Base-by-base conservation (phyloP, 2,113 vertebrate species). In the Scomber scombrus region DNA sequence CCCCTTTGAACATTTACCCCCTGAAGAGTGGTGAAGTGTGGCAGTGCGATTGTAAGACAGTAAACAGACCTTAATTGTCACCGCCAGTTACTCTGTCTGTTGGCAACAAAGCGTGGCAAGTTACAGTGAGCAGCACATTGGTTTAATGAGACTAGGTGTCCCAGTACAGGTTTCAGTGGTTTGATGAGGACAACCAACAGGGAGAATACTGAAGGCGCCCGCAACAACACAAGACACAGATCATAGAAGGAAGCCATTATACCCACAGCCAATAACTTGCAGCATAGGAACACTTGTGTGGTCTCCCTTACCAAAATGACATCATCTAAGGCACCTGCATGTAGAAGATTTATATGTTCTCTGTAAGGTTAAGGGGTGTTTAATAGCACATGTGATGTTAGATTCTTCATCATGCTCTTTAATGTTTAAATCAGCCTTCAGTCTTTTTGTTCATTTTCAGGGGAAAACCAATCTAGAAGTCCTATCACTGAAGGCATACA, bases 51-150 rank as follows among this genome's bases (percentile, higher is more conserved):
- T 21, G 65, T 66, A 62, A 91, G 83, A 88, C 86, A 74, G 71
- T 84, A 83, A 90, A 80, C 78, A 81, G 85, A 66, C 61, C 58
- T 69, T 90, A 93, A 93, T 90, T 89, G 84, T 93, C 88, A 78
- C 81, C 14, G 63, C 90, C 91, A 92, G 90, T 93, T 92, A 93
- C 78, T 84, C 76, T 45, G 64, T 78, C 84, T 68, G 68, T 83
- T 62, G 80, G 75, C 80, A 75, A 72, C 81, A 79, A 64, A 88
- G 84, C 65, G 40, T 89, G 80, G 85, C 80, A 56, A 74, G 84
- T 87, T 55, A 79, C 84, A 86, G 81, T 66, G 63, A 81, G 71
- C 67, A 71, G 74, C 71, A 73, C 79, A 47, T 55, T 43, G 84
- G 72, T 84, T 69, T 90, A 90, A 89, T 90, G 81, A 90, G 82